Evolutionary conservation across 2,888 invertebrate genomes (phyloP).

Genomic region (Phasia obesa): DNA sequence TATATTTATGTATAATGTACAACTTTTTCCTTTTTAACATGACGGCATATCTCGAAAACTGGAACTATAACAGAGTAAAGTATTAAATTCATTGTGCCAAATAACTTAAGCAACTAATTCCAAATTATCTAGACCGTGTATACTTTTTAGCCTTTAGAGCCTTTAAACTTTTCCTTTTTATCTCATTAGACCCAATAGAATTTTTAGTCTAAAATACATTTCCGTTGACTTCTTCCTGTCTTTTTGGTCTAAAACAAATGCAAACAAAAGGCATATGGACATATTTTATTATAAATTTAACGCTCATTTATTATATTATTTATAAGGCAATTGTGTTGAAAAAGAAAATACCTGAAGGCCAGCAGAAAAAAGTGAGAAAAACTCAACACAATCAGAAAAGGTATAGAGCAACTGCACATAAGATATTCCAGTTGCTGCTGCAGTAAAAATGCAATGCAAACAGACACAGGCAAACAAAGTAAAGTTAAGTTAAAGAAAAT

Average conservation of each 20-base stretch:
- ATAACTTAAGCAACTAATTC: no score
- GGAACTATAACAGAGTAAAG: no score
- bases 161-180: no score
- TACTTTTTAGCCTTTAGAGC: no score
- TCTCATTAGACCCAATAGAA: no score
- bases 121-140: no score
- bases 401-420: constrained; percentile 32
- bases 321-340: constrained; percentile 71
- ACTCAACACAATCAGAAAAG: not conserved
- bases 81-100: no score
- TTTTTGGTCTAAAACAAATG: constrained; percentile 3
- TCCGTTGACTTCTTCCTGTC: constrained; percentile 54
- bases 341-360: constrained; percentile 15
- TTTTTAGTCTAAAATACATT: constrained; percentile 22
- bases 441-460: constrained; percentile 33
- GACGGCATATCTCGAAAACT: no score
- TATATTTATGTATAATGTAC: no score
- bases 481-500: constrained; percentile 4
- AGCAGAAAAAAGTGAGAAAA: constrained; percentile 34
- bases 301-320: constrained; percentile 80
- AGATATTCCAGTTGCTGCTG: constrained; percentile 42
- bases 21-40: no score
- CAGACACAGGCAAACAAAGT: not conserved
- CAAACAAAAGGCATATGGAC: constrained; percentile 31
- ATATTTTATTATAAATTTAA: constrained; percentile 74